Evolutionary conservation across 92 coral and sea anemone genomes (phyloP).

Genomic region (Epizoanthus stellaris): DNA sequence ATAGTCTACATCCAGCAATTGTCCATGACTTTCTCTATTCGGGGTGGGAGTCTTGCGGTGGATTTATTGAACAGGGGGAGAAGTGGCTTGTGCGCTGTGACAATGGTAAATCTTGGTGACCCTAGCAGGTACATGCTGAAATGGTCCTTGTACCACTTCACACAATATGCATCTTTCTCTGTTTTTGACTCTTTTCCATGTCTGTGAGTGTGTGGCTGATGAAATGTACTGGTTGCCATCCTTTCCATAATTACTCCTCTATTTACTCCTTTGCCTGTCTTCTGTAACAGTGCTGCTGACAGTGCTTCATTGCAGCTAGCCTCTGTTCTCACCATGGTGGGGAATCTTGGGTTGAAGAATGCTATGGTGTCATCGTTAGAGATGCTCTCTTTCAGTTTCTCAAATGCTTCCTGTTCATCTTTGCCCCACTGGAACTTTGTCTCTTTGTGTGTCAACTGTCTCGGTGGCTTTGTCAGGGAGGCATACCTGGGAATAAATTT

Average conservation of each 20-base stretch:
- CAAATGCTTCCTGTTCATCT: constrained; percentile 18
- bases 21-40: constrained; percentile 52
- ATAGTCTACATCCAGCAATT: constrained; percentile 59
- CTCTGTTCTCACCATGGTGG: constrained; percentile 56
- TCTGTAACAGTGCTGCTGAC: constrained; percentile 49
- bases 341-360: neutral
- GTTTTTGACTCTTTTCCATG: constrained; percentile 56
- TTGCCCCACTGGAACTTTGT: constrained; percentile 52
- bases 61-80: too few relatives aligned
- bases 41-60: too few relatives aligned
- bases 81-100: too few relatives aligned
- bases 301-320: constrained; percentile 16
- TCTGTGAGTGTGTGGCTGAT: constrained; percentile 64
- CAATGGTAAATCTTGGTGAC: too few relatives aligned
- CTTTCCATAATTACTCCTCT: neutral
- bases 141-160: constrained; percentile 56
- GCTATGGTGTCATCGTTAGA: constrained; percentile 53
- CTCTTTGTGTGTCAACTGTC: constrained; percentile 57
- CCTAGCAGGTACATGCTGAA: too few relatives aligned
- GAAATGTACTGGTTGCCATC: constrained; percentile 66
- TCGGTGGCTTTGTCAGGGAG: constrained; percentile 51
- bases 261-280: constrained; percentile 2
- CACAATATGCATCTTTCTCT: constrained; percentile 64
- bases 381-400: constrained; percentile 54
- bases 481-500: constrained; percentile 69